A percentile compares a stretch with the other conserved stretches of the same genome.
These are phyloP conservation scores for Nomada fucata DNA, from an alignment of 2,888 invertebrate genomes.

Conservation along the genomic window DNA sequence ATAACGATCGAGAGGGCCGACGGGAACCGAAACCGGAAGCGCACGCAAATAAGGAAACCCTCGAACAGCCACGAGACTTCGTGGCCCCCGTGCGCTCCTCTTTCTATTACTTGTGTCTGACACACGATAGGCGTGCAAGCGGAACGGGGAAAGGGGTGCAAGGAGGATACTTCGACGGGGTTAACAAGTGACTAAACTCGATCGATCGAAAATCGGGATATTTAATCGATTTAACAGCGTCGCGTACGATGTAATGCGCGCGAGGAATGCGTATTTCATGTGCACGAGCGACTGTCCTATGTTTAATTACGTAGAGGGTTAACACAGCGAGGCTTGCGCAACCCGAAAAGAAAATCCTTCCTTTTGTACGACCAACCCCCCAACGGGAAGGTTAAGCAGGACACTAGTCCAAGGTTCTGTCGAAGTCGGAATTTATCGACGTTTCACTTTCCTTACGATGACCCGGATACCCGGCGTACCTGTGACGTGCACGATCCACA, in stretches of 20 bases:
- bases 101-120: background rate
- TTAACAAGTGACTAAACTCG: too few species aligned
- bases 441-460: conserved; percentile 70
- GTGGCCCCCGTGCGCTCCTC: background rate
- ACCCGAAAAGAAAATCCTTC: too few species aligned
- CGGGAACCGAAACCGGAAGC: conserved; percentile 74
- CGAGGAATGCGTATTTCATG: too few species aligned
- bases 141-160: background rate
- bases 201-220: too few species aligned
- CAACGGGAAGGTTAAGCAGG: conserved; percentile 49
- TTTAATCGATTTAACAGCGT: too few species aligned
- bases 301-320: too few species aligned
- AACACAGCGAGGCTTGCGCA: too few species aligned
- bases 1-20: conserved; percentile 75
- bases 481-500: conserved; percentile 56
- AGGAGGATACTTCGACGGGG: background rate
- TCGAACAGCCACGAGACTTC: conserved; percentile 38
- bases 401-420: conserved; percentile 70
- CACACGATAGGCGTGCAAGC: background rate
- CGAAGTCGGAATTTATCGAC: conserved; percentile 69
- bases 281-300: too few species aligned
- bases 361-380: too few species aligned
- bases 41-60: conserved; percentile 72
- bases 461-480: conserved; percentile 63
- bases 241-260: too few species aligned